A percentile compares a stretch with the other conserved stretches of the same genome.
Conservation (phyloP, 2,797 vertebrate genomes). For the Enteromius radiatus region DNA sequence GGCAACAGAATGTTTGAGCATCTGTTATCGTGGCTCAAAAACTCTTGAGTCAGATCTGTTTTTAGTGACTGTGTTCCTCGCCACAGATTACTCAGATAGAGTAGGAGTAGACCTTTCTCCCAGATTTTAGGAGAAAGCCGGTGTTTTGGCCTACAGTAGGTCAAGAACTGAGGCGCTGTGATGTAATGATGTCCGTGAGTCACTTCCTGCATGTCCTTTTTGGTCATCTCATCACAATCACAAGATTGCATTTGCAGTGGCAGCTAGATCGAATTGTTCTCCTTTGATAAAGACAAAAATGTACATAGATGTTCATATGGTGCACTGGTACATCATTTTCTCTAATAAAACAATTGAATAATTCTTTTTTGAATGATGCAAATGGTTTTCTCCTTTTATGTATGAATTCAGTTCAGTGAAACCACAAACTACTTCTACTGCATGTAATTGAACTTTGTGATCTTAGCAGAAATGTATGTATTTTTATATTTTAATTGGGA, state of each 20-base stretch:
- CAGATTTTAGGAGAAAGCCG: background rate
- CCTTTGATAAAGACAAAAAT: conserved; percentile 14
- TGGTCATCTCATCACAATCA: background rate
- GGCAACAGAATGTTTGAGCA: conserved; percentile 16
- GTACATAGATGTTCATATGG: conserved; percentile 28
- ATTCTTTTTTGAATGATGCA: background rate
- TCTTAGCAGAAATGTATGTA: background rate
- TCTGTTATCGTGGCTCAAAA: conserved; percentile 17
- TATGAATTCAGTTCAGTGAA: background rate
- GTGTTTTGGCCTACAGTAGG: conserved; percentile 6
- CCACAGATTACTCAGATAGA: conserved; percentile 14
- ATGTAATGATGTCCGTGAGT: conserved; percentile 46
- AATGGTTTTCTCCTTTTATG: background rate
- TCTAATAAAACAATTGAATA: background rate
- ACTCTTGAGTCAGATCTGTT: conserved; percentile 26
- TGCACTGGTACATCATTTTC: conserved; percentile 7
- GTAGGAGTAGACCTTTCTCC: conserved; percentile 18
- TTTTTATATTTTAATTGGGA: too few species aligned
- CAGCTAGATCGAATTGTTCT: conserved; percentile 9
- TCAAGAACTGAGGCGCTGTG: conserved; percentile 32
- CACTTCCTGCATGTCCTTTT: conserved; percentile 47
- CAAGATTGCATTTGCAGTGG: conserved; percentile 24
- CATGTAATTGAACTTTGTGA: background rate
- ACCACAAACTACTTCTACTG: background rate
- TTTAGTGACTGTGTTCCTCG: conserved; percentile 26